Evolutionary conservation across 2,888 invertebrate species (phyloP), one percentile per base, ranked within the genome.

Genomic region (Aquatica leii): DNA sequence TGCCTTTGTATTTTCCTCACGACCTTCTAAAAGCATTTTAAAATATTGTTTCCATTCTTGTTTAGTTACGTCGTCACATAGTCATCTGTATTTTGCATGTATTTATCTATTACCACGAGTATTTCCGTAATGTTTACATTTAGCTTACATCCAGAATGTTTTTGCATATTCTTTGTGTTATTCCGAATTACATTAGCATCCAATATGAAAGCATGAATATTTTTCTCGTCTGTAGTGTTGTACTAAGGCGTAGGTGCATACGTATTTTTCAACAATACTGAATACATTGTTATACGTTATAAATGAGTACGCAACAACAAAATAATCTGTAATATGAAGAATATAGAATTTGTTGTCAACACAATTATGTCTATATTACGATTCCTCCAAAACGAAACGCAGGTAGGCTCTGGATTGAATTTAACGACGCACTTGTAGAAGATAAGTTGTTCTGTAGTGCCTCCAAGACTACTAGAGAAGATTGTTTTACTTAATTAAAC

Each of bases 151-250:
- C n/a, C 37, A 37, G 12, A 37, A 37, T 12, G 37, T 37, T 37
- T n/a, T 37, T 37, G 37, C 37, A n/a, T 37, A 37, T 37, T 37
- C 37, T 37, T 37, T 37, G n/a, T 37, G 37, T 37, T 37, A 37
- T n/a, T n/a, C n/a, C n/a, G n/a, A n/a, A n/a, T n/a, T 12, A 37
- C 5, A 37, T 37, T 37, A n/a, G 3, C 37, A 9, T 37, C 9
- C 2, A 31, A 37, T 37, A 37, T 37, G 37, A 37, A 9, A n/a
- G n/a, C 37, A 3, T 2, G n/a, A 37, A 37, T n/a, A n/a, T 9
- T 5, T 37, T n/a, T 37, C 11, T 12, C 37, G 12, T 37, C 12
- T n/a, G 37, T n/a, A n/a, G n/a, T n/a, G n/a, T n/a, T n/a, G n/a
- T n/a, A n/a, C n/a, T n/a, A n/a, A n/a, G n/a, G n/a, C n/a, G n/a